A percentile compares a stretch with the other conserved stretches of the same genome.
phyloP scores from a whole-genome alignment of 2,113 vertebrate genomes.

The Periophthalmodon schlosseri region DNA sequence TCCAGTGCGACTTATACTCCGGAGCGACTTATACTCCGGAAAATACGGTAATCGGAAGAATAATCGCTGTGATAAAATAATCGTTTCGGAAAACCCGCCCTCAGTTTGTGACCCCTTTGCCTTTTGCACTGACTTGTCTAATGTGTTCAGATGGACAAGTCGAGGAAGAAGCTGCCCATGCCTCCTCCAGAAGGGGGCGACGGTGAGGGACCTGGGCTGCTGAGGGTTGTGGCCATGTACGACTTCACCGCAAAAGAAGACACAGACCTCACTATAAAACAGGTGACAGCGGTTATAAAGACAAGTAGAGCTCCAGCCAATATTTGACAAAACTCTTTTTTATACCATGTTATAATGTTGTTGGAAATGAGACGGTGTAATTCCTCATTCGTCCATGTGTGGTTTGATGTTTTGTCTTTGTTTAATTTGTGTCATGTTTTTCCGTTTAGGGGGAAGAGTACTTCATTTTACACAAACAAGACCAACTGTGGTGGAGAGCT shows the following conservation, averaged over 20 bases:
- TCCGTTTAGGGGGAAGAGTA: constrained; percentile 81
- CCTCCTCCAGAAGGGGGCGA: constrained; percentile 62
- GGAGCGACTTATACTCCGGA: no score
- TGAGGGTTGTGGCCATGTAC: constrained; percentile 82
- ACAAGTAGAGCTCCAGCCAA: no score
- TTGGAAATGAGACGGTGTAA: no score
- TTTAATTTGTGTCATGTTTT: background rate
- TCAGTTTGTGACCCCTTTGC: no score
- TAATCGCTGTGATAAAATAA: no score
- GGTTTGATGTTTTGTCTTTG: no score
- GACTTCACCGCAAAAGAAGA: constrained; percentile 83
- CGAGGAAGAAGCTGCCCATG: constrained; percentile 77
- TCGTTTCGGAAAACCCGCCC: no score
- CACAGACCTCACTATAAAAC: constrained; percentile 60
- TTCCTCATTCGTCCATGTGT: no score
- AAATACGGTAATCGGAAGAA: no score
- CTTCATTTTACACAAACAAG: constrained; percentile 80
- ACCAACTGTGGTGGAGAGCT: constrained; percentile 89
- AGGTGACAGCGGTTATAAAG: constrained; percentile 26
- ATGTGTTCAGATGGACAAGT: constrained; percentile 42
- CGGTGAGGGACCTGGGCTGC: constrained; percentile 31
- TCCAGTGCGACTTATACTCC: no score
- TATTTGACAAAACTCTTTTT: no score
- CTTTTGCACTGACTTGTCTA: background rate
- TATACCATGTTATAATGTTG: no score